Base-by-base conservation (phyloP, 2,113 vertebrate species). In the Pedetes capensis region DNA sequence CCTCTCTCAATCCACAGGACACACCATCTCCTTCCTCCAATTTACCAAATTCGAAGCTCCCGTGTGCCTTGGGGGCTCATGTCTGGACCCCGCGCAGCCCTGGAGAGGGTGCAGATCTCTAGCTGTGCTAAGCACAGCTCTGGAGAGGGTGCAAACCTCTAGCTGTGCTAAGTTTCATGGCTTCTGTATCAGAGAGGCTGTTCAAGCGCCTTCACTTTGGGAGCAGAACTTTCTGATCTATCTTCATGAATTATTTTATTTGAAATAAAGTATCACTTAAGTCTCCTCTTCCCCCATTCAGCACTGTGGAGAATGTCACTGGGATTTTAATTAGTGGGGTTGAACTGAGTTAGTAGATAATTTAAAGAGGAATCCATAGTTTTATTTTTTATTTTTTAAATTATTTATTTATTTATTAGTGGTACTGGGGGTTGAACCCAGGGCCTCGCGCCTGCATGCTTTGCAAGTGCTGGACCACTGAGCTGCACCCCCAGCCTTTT, bases 261-360 rank as follows among this genome's bases (percentile, higher is more conserved):
- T 74, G 51, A 72, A 39, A 23, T 16, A 61, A 53, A 49, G n/a
- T 61, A 9, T 22, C 3, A 8, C 3, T 42, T 16, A 8, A 9
- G 6, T 6, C 6, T 29, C 18, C 6, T 3, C 44, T 22, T 13
- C 3, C 20, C 59, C 27, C 20, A 10, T 3, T 1, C 7, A 9
- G 16, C 78, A 10, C 53, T 5, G 0, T 0, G 0, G 76, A 66
- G 64, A 22, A 4, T 0, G 7, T 22, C 8, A 5, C 6, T 1
- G 23, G 64, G 11, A 20, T 42, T 75, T 12, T 22, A 20, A 8
- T 53, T 0, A 9, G 32, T 0, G 0, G 63, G 27, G 1, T 1
- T 6, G 1, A 9, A 51, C 4, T 6, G 51, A 7, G 9, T 1
- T 1, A 12, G 34, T 22, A 53, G 66, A 29, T 8, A 1, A 1